These are phyloP conservation scores for Ursus arctos DNA, from an alignment of 2,113 vertebrate species.

Conservation along the genomic window DNA sequence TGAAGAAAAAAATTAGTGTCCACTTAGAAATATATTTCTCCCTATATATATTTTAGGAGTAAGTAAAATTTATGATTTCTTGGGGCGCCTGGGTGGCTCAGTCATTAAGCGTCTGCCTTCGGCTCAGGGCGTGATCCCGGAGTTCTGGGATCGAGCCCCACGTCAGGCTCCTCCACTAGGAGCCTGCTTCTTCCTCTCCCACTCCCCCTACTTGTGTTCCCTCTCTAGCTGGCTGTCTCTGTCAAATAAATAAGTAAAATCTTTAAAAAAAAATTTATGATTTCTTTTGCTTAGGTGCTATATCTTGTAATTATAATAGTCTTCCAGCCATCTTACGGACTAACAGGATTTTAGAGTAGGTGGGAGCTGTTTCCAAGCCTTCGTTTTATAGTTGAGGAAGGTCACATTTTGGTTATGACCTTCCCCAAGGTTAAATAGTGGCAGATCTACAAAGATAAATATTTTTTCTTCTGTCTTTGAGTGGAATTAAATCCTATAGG, in stretches of 20 bases:
- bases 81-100: too few relatives aligned
- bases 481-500: not conserved
- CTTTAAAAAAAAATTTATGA: not conserved
- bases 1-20: conserved; percentile 48
- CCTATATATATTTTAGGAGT: not conserved
- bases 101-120: too few relatives aligned
- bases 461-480: not conserved
- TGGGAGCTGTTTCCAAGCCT: not conserved
- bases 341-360: conserved; percentile 3
- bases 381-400: not conserved
- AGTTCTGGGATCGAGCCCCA: too few relatives aligned
- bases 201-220: too few relatives aligned
- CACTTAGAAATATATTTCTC: conserved; percentile 14
- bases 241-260: too few relatives aligned
- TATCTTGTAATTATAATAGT: not conserved
- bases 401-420: conserved; percentile 14
- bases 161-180: too few relatives aligned
- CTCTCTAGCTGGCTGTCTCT: too few relatives aligned
- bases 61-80: not conserved
- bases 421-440: not conserved
- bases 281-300: not conserved
- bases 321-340: not conserved
- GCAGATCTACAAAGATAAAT: not conserved
- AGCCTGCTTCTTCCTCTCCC: too few relatives aligned
- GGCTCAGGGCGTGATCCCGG: too few relatives aligned